Base-by-base conservation (phyloP, 2,888 invertebrate genomes). In the Mellilla xanthometata region DNA sequence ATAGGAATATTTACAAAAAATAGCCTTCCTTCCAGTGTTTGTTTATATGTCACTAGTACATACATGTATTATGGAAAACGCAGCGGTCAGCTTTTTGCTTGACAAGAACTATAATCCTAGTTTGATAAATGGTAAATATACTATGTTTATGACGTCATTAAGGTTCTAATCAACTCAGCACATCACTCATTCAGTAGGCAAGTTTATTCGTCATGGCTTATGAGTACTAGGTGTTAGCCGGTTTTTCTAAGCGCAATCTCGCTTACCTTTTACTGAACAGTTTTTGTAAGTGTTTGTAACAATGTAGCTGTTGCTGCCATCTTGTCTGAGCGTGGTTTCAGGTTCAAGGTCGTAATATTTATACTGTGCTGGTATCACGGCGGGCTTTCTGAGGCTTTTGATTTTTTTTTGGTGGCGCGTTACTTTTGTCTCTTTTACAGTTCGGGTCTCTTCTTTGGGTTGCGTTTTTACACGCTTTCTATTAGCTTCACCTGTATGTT, bases 131-230 rank as follows among this genome's bases (percentile, higher is more conserved):
- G 42, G 38, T 53, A 6, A 36, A 40, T 54, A 41, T 48, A 40
- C 40, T 55, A 29, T 54, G 45, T 39, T 51, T 40, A 13, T 52
- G 53, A 47, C 40, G 42, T 55, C 39, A 52, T 45, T 47, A 46
- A 52, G 47, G 56, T 64, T 60, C 53, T 56, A 60, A 59, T 61
- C 55, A 54, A 50, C 54, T 40, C 33, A 43, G 47, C 52, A 38
- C 54, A 59, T 56, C 56, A 49, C 42, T 52, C 53, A 57, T 53
- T 51, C 49, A 54, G 42, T 24, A 41, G 43, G 27, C 36, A 49
- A 33, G 22, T 38, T 56, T 48, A 48, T 54, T 52, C 44, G 49
- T 49, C 52, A 52, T 51, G 54, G 49, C 49, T 42, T 31, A 9
- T 53, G 53, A 51, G 47, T 49, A 40, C 31, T 44, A 49, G 44